Evolutionary conservation across 2,797 vertebrate species (phyloP).

Genomic region (Phaenicophaeus curvirostris): DNA sequence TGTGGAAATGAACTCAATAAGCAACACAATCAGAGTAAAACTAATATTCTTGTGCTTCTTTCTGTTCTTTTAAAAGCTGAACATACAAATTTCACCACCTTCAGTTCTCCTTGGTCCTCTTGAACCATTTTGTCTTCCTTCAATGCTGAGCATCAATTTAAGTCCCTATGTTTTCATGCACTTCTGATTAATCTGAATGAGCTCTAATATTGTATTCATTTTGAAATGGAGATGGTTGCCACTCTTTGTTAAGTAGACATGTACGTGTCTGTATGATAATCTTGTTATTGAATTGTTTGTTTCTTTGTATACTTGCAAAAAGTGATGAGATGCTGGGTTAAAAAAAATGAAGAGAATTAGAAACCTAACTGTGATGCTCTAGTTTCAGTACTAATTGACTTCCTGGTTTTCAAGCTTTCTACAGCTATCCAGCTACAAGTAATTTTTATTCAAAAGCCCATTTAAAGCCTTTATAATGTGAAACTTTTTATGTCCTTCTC

Average conservation of each 20-base stretch:
- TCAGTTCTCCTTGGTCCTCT: not conserved
- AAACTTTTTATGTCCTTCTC: not conserved
- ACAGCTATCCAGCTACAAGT: not conserved
- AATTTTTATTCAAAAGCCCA: not conserved
- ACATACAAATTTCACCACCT: not conserved
- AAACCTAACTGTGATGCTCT: not conserved
- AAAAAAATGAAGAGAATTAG: not conserved
- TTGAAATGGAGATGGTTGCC: not conserved
- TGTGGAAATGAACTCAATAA: not conserved
- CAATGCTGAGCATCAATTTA: not conserved
- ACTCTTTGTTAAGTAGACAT: not conserved
- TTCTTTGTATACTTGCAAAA: not conserved
- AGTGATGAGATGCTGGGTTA: fast-evolving
- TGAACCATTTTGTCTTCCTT: not conserved
- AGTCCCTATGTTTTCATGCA: not conserved
- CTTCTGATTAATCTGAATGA: not conserved
- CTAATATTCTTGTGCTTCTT: fast-evolving
- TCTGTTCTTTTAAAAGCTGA: not conserved
- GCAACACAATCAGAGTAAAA: not conserved
- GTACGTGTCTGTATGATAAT: not conserved
- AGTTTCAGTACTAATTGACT: not conserved
- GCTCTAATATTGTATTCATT: not conserved
- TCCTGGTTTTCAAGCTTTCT: not conserved
- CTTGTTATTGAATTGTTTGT: not conserved
- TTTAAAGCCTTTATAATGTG: not conserved